Evolutionary conservation across 2,888 invertebrate species (phyloP).

Genomic region (Linnaemya tessellans): DNA sequence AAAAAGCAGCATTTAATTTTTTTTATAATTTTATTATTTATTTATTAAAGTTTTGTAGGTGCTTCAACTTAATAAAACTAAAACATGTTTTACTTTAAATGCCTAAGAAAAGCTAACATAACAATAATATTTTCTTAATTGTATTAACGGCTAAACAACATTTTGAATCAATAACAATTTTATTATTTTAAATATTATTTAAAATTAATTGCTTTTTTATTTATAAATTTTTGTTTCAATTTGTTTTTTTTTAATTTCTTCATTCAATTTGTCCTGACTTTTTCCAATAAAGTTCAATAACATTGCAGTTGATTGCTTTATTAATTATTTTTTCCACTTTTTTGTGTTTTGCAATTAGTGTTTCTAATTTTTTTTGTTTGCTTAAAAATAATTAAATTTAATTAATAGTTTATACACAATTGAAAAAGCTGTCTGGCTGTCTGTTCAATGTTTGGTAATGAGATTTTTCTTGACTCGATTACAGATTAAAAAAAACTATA

Average conservation of each 20-base stretch:
- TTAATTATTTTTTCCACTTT: conserved; percentile 47
- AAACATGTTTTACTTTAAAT: conserved; percentile 39
- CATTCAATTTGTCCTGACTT: conserved; percentile 7
- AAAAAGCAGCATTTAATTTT: conserved; percentile 19
- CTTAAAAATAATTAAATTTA: conserved; percentile 65
- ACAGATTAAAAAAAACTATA: conserved; percentile 54
- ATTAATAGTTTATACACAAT: conserved; percentile 52
- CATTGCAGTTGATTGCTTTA: conserved; percentile 32
- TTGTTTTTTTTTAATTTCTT: conserved; percentile 1
- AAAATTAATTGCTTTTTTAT: conserved; percentile 44
- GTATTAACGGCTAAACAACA: conserved; percentile 39
- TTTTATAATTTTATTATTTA: conserved; percentile 14
- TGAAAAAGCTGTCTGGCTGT: conserved; percentile 42
- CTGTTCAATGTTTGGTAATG: conserved; percentile 52
- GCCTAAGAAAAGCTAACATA: conserved; percentile 68
- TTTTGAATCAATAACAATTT: conserved; percentile 7
- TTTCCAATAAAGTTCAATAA: conserved; percentile 61
- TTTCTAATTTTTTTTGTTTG: conserved; percentile 17
- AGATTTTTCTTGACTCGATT: conserved; percentile 65
- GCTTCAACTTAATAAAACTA: conserved; percentile 37
- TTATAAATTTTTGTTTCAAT: conserved; percentile 25
- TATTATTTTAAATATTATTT: conserved; percentile 20
- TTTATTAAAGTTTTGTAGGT: conserved; percentile 32
- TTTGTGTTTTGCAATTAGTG: conserved; percentile 42
- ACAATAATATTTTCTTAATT: conserved; percentile 46